Conservation (phyloP, 2,113 vertebrate genomes). For the Hymenochirus boettgeri region DNA sequence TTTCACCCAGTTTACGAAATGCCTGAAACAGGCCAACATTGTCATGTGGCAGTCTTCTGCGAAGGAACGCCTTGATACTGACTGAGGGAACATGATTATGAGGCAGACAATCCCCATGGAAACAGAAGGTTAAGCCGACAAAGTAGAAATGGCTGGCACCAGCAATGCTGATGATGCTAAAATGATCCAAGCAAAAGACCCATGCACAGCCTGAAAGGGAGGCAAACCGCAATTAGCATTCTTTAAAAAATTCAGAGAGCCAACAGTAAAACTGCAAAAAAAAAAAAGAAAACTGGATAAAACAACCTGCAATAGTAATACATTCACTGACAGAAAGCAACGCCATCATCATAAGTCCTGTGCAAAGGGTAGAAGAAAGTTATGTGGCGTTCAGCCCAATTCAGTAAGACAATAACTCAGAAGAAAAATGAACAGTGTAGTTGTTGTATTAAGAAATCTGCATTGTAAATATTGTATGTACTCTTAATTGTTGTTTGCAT, state of each 20-base stretch:
- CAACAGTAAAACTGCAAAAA: too few species aligned
- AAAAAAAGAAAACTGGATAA: background rate
- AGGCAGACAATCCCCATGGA: constrained; percentile 32
- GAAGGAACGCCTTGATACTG: constrained; percentile 1
- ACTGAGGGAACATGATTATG: constrained; percentile 16
- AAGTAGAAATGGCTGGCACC: constrained; percentile 27
- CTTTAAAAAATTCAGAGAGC: too few species aligned
- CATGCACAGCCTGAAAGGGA: background rate
- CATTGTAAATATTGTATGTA: background rate
- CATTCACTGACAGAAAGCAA: too few species aligned
- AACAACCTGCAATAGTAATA: too few species aligned
- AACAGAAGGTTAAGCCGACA: constrained; percentile 8
- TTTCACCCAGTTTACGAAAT: constrained; percentile 31
- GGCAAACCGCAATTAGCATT: background rate
- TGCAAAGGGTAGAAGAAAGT: too few species aligned
- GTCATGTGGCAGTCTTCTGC: constrained; percentile 26
- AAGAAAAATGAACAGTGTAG: too few species aligned
- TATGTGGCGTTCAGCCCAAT: too few species aligned
- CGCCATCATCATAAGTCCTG: too few species aligned
- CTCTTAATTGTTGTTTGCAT: background rate
- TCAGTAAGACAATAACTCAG: too few species aligned
- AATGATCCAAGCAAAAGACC: background rate
- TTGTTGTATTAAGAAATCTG: too few species aligned
- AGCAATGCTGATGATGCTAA: background rate
- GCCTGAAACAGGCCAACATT: constrained; percentile 20